A percentile compares a stretch with the other conserved stretches of the same genome.
phyloP scores from a whole-genome alignment of 2,888 invertebrate species.

The Eupeodes latifasciatus region DNA sequence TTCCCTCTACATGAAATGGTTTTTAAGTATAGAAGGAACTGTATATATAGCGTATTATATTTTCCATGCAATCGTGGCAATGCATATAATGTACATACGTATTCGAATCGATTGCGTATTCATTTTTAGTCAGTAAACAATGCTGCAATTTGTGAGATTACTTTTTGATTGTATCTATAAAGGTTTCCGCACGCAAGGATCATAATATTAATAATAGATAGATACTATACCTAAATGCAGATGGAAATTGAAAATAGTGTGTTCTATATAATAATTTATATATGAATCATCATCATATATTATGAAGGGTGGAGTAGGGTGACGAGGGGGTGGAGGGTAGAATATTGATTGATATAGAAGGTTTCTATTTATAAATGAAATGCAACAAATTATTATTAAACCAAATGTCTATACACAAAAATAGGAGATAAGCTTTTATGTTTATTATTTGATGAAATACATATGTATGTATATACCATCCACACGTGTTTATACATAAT shows the following conservation, averaged over 20 bases:
- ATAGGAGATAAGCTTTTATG: not conserved
- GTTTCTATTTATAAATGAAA: not conserved
- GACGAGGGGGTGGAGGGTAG: not conserved
- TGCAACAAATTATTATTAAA: not conserved
- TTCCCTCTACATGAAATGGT: conserved; percentile 52
- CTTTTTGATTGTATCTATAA: conserved; percentile 66
- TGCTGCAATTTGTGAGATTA: conserved; percentile 70
- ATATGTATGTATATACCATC: too few species aligned
- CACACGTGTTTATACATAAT: too few species aligned
- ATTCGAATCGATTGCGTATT: conserved; percentile 62
- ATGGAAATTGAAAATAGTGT: conserved; percentile 35
- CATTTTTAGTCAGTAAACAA: conserved; percentile 68
- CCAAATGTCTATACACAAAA: not conserved
- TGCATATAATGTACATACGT: conserved; percentile 2
- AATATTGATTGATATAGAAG: conserved; percentile 8
- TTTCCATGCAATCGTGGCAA: conserved; percentile 48
- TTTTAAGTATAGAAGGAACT: conserved; percentile 34
- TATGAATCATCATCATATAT: not conserved
- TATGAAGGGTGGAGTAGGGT: not conserved
- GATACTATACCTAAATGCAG: not conserved
- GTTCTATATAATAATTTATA: not conserved
- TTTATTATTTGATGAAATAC: too few species aligned
- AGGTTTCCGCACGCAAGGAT: conserved; percentile 47
- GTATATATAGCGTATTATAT: not conserved
- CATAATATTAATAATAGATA: conserved; percentile 14